Base-by-base conservation (phyloP, 92 coral and sea anemone species). In the Desmophyllum pertusum region DNA sequence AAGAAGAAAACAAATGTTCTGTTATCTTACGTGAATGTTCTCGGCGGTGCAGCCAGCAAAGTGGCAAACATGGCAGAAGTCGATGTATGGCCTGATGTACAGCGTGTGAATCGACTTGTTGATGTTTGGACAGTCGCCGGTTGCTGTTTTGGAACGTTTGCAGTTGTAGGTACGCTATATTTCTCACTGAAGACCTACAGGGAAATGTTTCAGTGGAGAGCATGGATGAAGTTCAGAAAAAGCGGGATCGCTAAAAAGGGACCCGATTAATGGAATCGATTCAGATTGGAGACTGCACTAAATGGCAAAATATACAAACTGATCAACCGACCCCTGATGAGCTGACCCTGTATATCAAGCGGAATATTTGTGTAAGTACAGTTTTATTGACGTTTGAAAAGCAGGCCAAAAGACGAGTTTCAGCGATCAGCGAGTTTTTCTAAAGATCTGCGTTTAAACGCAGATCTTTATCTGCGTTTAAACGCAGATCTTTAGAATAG, bases 61-160 rank as follows among this genome's bases (percentile, higher is more conserved):
- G 95, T 94, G 9, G 81, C 40, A 40, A 36, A 85, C 29, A 88
- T 89, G 79, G 89, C 98, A 71, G 95, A 91, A 25, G 85, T 87
- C 21, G 99, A 96, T 69, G 91, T 97, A n/a, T 93, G 98, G 93
- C 99, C 99, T 33, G 92, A 97, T 78, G 91, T 95, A 19, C 87
- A 93, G 27, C 93, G 94, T 63, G 91, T 97, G 1, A 95, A 97
- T 82, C 80, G 84, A 0, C 83, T 97, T 51, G 98, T 97, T 0
- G 91, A 91, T 8, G 94, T 92, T 1, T 95, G 98, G 92, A 97
- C 99, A 0, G 86, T 89, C 21, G 99, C 90, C 27, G 99, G 99
- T 0, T 97, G 95, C 78, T 91, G 90, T 25, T 89, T 95, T 55
- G 95, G 94, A 5, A 48, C 91, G 0, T 93, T 91, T 61, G 78